These are phyloP conservation scores for Orthosia gothica DNA, from an alignment of 2,888 invertebrate species.

Conservation along the genomic window DNA sequence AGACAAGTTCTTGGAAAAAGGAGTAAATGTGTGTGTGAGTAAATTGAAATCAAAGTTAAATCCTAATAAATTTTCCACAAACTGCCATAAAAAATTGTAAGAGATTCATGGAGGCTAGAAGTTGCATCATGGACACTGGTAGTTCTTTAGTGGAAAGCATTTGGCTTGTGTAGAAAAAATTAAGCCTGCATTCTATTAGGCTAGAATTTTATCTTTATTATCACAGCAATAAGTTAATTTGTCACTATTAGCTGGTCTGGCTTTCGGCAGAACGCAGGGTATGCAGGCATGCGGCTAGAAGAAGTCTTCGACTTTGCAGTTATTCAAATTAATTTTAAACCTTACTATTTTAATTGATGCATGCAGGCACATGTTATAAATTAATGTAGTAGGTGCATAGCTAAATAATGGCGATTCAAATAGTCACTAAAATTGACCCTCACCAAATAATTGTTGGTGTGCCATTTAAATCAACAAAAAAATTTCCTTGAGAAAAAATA, in stretches of 20 bases:
- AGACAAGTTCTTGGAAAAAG: conserved; percentile 62
- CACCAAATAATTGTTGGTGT: conserved; percentile 57
- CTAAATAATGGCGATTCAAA: conserved; percentile 53
- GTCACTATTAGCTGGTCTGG: conserved; percentile 41
- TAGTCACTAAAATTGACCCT: conserved; percentile 45
- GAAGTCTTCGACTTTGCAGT: conserved; percentile 65
- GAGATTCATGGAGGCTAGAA: conserved; percentile 66
- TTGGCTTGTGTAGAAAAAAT: conserved; percentile 58
- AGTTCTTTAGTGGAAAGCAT: conserved; percentile 36
- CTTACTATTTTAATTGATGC: conserved; percentile 42
- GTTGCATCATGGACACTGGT: conserved; percentile 57
- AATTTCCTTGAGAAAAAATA: conserved; percentile 37
- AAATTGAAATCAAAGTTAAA: conserved; percentile 65
- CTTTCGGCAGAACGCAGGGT: conserved; percentile 67
- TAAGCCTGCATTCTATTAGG: conserved; percentile 51
- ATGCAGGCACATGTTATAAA: conserved; percentile 51
- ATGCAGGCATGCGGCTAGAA: conserved; percentile 76
- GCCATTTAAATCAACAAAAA: conserved; percentile 48
- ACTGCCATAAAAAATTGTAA: conserved; percentile 77
- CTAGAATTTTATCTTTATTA: conserved; percentile 31
- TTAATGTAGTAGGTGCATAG: conserved; percentile 48
- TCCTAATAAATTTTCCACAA: conserved; percentile 67
- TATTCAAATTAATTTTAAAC: conserved; percentile 40
- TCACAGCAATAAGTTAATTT: conserved; percentile 35
- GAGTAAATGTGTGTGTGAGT: conserved; percentile 24